phyloP scores from a whole-genome alignment of 2,113 vertebrate species.

The Saccopteryx leptura region DNA sequence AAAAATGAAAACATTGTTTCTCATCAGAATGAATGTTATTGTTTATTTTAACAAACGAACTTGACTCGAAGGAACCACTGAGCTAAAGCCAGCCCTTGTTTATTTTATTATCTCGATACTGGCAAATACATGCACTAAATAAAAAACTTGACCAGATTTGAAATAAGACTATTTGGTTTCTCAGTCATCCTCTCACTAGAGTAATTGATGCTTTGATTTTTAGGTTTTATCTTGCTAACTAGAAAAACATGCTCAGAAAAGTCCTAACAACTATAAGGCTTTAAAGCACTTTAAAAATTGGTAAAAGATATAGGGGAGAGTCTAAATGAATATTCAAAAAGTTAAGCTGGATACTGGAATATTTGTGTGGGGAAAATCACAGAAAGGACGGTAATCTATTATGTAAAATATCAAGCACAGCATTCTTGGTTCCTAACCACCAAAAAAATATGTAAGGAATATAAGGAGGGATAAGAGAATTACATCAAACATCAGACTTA shows the following conservation, averaged over 20 bases:
- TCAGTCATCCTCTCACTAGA: neutral
- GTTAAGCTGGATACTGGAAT: neutral
- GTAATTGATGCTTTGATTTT: neutral
- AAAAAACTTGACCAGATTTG: conserved; percentile 19
- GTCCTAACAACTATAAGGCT: neutral
- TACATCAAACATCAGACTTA: neutral
- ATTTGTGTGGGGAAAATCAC: neutral
- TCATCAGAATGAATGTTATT: neutral
- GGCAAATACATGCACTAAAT: conserved; percentile 1
- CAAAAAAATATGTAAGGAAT: neutral
- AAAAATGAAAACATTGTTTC: conserved; percentile 31
- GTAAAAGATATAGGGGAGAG: neutral
- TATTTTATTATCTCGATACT: conserved; percentile 42
- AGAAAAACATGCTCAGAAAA: conserved; percentile 40
- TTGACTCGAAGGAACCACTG: no score
- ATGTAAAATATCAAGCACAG: neutral
- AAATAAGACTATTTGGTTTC: conserved; percentile 52
- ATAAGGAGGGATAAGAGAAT: neutral
- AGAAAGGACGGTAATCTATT: neutral
- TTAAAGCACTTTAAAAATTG: neutral
- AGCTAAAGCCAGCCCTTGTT: neutral
- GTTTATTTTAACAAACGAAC: neutral
- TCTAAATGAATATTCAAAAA: conserved; percentile 37
- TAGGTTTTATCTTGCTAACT: conserved; percentile 24
- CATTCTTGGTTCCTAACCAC: conserved; percentile 4